Percentiles rank a stretch among this genome's conserved stretches.
phyloP scores from a whole-genome alignment of 92 coral and sea anemone genomes.

The Virgularia gustaviana region DNA sequence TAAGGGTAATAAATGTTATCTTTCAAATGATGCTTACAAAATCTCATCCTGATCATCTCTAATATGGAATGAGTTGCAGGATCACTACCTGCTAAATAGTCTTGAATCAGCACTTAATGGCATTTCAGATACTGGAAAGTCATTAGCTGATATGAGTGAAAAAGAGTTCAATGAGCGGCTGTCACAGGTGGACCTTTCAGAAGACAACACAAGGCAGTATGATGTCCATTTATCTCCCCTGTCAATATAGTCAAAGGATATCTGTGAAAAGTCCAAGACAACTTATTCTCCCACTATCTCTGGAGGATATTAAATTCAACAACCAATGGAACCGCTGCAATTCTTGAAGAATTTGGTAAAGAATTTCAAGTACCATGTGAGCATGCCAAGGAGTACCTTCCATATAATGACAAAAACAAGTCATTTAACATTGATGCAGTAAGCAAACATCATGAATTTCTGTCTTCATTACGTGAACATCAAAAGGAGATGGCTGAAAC shows the following conservation, averaged over 20 bases:
- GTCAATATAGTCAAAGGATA: slow-evolving; percentile 8
- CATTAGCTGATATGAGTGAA: slow-evolving; percentile 20
- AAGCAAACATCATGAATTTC: slow-evolving; percentile 37
- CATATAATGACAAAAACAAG: slow-evolving; percentile 35
- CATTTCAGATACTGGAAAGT: slow-evolving; percentile 18
- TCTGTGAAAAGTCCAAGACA: slow-evolving; percentile 35
- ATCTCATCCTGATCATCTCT: slow-evolving; percentile 17
- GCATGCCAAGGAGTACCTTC: slow-evolving; percentile 34
- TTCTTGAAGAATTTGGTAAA: slow-evolving; percentile 54
- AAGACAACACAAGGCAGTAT: background rate
- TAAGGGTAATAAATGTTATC: background rate
- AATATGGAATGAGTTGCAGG: slow-evolving; percentile 38
- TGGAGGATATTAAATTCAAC: slow-evolving; percentile 55
- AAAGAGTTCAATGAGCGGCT: slow-evolving; percentile 32
- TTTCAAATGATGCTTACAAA: background rate
- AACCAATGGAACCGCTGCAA: slow-evolving; percentile 50
- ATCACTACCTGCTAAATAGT: slow-evolving; percentile 37
- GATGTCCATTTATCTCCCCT: slow-evolving; percentile 13
- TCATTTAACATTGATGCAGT: slow-evolving; percentile 50
- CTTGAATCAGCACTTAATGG: slow-evolving; percentile 40
- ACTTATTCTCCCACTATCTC: slow-evolving; percentile 51
- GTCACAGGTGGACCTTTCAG: background rate
- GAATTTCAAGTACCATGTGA: slow-evolving; percentile 50
- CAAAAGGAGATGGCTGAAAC: slow-evolving; percentile 38
- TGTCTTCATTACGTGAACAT: slow-evolving; percentile 28